These are phyloP conservation scores for Pyxicephalus adspersus DNA, from an alignment of 2,113 vertebrate species.

Conservation along the genomic window DNA sequence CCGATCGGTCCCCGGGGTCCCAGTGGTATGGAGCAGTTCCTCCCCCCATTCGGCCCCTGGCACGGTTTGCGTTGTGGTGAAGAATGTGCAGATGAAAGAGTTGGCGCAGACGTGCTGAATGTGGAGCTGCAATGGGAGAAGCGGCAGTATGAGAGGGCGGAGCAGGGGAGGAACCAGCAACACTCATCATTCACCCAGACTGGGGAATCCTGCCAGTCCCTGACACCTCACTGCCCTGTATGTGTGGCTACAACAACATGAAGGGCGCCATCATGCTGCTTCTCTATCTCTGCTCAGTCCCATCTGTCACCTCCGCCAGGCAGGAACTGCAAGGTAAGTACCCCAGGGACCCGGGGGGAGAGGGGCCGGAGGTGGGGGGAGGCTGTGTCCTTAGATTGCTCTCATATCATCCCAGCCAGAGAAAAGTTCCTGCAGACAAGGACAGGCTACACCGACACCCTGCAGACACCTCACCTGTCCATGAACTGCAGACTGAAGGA, in stretches of 20 bases:
- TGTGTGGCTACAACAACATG: constrained; percentile 7
- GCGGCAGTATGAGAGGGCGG: background rate
- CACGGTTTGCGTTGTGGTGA: too few relatives aligned
- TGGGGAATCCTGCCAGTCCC: background rate
- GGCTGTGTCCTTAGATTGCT: background rate
- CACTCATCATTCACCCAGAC: too few relatives aligned
- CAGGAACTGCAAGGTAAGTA: constrained; percentile 71
- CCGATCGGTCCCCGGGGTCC: background rate
- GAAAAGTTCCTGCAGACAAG: background rate
- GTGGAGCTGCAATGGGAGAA: background rate
- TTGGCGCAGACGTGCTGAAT: background rate
- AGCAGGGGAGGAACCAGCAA: background rate
- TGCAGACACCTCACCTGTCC: background rate
- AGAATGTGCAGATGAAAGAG: too few relatives aligned
- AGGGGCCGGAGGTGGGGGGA: background rate
- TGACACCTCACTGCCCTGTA: background rate
- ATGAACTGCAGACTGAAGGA: too few relatives aligned
- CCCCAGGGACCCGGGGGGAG: background rate
- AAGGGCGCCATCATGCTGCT: background rate
- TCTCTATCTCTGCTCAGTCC: constrained; percentile 59
- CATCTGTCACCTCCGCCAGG: constrained; percentile 60
- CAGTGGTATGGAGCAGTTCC: background rate
- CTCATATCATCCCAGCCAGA: background rate
- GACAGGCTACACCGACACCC: background rate
- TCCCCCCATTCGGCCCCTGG: background rate